Conservation (phyloP, 2,797 vertebrate genomes). For the Leuciscus waleckii region DNA sequence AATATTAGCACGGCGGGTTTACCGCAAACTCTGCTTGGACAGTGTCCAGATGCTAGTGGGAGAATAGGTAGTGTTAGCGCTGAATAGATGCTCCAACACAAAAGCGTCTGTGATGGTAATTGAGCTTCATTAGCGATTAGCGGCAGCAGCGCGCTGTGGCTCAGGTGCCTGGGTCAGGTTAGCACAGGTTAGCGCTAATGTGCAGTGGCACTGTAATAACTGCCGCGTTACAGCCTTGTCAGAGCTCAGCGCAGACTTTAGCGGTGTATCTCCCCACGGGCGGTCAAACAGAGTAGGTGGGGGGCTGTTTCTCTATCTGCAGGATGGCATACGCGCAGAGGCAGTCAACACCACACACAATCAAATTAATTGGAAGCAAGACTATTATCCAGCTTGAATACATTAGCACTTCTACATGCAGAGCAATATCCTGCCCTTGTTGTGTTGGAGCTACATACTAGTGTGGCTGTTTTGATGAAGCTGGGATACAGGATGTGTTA, state of each 20-base stretch:
- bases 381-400: constrained; percentile 84
- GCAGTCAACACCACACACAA: constrained; percentile 77
- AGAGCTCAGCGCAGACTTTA: constrained; percentile 75
- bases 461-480: constrained; percentile 24
- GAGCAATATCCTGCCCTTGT: constrained; percentile 82
- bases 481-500: constrained; percentile 1
- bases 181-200: constrained; percentile 79
- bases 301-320: constrained; percentile 59
- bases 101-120: constrained; percentile 73
- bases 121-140: constrained; percentile 84
- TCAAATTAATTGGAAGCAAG: constrained; percentile 85
- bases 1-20: constrained; percentile 46
- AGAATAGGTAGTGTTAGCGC: constrained; percentile 49
- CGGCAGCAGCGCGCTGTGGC: constrained; percentile 28
- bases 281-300: constrained; percentile 59
- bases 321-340: constrained; percentile 71
- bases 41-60: constrained; percentile 54
- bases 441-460: constrained; percentile 38
- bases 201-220: constrained; percentile 80
- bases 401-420: constrained; percentile 82
- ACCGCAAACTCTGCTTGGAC: constrained; percentile 49
- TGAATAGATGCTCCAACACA: constrained; percentile 52
- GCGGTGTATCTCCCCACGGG: constrained; percentile 66
- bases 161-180: constrained; percentile 74
- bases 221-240: constrained; percentile 79